These are phyloP conservation scores for Pachycephus smyrnensis DNA, from an alignment of 2,888 invertebrate genomes.

Conservation along the genomic window DNA sequence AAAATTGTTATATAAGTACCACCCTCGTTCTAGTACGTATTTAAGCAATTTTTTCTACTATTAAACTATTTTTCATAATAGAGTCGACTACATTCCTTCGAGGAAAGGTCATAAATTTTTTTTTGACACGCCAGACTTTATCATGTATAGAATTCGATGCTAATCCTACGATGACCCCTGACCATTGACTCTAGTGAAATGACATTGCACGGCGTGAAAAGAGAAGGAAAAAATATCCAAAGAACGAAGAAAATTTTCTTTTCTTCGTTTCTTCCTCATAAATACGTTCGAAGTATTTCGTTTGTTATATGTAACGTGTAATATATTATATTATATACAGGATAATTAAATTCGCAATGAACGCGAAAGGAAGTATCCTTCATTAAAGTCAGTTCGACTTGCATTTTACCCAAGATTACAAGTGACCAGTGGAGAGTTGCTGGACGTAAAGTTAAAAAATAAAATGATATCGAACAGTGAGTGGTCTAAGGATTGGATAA, in stretches of 20 bases:
- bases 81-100: neutral
- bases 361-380: constrained; percentile 10
- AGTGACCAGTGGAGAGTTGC: no score
- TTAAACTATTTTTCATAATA: neutral
- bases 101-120: neutral
- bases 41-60: neutral
- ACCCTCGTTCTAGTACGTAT: neutral
- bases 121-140: neutral
- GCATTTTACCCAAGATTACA: constrained; percentile 25
- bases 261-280: neutral
- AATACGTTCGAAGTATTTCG: constrained; percentile 2
- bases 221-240: neutral
- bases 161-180: neutral
- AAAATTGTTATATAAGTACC: neutral
- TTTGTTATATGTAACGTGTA: neutral
- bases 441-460: neutral
- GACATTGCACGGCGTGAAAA: neutral
- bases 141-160: neutral
- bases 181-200: neutral
- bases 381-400: constrained; percentile 23
- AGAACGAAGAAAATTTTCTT: neutral
- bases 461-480: neutral
- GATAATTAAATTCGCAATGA: neutral
- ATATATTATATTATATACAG: neutral
- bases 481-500: neutral